Evolutionary conservation across 1,140 invertebrate genomes (phyloP), one percentile per base, ranked within the genome.

Genomic region (Drosophila tristis): DNA sequence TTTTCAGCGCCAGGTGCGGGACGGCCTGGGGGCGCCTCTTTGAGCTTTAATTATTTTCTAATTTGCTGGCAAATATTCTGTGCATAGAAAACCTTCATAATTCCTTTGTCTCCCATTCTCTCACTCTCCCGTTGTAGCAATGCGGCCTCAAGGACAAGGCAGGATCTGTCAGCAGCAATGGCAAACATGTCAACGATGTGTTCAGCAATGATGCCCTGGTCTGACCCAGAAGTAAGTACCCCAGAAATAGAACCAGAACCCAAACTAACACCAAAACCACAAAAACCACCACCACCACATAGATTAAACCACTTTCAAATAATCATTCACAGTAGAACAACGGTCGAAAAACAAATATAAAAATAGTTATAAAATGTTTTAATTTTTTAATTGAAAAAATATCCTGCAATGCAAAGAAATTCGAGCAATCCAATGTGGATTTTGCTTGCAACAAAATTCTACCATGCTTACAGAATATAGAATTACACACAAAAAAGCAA

Each of bases 131-230:
- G 7, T 39, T 23, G 65, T 74, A 91, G 90, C 90, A 91, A 90
- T 91, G 90, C 70, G 86, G 90, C 56, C 67, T 91, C 53, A 91
- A 91, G 71, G 90, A 89, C 54, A 80, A 91, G 53, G 55, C 73
- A 59, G 50, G 61, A 60, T 61, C 66, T 55, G 67, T 65, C 56
- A 72, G 54, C 62, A 63, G 68, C 64, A 80, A 66, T 49, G 90
- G 84, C 66, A 91, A 91, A 66, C 91, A 92, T 76, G 90, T 91
- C 63, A 92, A 92, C 74, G 91, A 92, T 73, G 91, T 92, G 51
- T 85, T 77, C 68, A 92, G 90, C 79, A 90, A 92, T 57, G 89
- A 92, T 73, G 80, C 84, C 43, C 45, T 85, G 68, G 90, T 92
- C 91, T 92, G 91, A 92, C 90, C 90, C 66, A 70, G 74, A 80